Percentiles rank a stretch among this genome's conserved stretches.
Evolutionary conservation across 2,888 invertebrate species (phyloP).

Genomic region (Geophilus truncorum): DNA sequence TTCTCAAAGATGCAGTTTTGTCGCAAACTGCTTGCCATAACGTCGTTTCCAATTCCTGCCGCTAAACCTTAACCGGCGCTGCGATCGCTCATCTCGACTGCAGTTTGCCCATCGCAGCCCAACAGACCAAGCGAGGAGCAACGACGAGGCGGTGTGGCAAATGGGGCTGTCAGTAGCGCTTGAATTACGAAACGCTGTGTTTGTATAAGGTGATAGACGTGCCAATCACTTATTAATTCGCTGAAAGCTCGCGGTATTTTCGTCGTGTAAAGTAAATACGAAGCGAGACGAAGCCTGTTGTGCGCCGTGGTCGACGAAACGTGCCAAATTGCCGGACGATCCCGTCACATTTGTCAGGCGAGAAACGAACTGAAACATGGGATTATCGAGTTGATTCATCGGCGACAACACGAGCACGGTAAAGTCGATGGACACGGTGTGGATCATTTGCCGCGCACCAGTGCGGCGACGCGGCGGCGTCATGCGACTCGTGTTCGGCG

Average conservation of each 20-base stretch:
- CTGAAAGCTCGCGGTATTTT: neutral
- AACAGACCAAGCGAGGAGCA: neutral
- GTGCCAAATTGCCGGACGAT: neutral
- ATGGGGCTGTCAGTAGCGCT: constrained; percentile 13
- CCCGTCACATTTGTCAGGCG: constrained; percentile 4
- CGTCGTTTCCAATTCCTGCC: neutral
- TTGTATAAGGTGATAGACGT: constrained; percentile 28
- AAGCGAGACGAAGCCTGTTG: neutral
- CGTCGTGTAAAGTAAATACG: neutral
- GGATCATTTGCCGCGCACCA: neutral
- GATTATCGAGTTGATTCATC: neutral
- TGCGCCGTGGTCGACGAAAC: neutral
- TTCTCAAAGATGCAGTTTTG: neutral
- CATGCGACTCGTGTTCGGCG: neutral
- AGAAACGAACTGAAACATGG: neutral
- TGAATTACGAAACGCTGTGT: constrained; percentile 20
- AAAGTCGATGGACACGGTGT: neutral
- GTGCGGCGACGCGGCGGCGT: constrained; percentile 14
- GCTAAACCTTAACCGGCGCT: neutral
- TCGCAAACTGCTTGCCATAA: neutral
- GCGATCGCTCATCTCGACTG: neutral
- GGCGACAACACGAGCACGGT: neutral
- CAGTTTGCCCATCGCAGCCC: neutral
- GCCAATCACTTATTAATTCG: constrained; percentile 28
- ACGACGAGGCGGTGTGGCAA: neutral